Evolutionary conservation across 2,888 invertebrate genomes (phyloP).

Genomic region (Ypsolopha sequella): DNA sequence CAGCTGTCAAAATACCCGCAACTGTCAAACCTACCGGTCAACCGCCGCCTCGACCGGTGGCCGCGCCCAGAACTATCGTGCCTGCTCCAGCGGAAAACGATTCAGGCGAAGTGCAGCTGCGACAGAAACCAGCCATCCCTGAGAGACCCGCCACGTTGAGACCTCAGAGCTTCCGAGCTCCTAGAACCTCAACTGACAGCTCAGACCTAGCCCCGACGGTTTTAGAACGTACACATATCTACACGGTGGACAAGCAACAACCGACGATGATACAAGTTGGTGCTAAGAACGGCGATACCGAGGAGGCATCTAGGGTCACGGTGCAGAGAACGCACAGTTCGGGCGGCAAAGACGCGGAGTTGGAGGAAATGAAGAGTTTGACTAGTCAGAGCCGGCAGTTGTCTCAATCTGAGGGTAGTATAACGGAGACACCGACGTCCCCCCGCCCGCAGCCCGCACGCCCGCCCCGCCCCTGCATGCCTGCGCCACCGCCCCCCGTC

Average conservation of each 20-base stretch:
- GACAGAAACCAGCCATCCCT: slow-evolving; percentile 84
- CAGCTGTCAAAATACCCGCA: slow-evolving; percentile 17
- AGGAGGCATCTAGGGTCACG: slow-evolving; percentile 35
- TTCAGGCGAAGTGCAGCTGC: slow-evolving; percentile 60
- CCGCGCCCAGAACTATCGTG: slow-evolving; percentile 54
- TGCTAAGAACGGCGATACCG: slow-evolving; percentile 17
- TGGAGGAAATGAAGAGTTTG: slow-evolving; percentile 46
- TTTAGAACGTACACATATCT: slow-evolving; percentile 78
- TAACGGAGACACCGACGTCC: slow-evolving; percentile 60
- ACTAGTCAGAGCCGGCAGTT: slow-evolving; percentile 51
- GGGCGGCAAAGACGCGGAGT: slow-evolving; percentile 52
- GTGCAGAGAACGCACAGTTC: slow-evolving; percentile 62
- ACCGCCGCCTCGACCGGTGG: slow-evolving; percentile 62
- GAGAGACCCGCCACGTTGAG: slow-evolving; percentile 81
- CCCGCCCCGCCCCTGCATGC: slow-evolving; percentile 35
- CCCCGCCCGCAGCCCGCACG: slow-evolving; percentile 32
- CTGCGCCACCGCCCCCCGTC: slow-evolving; percentile 30
- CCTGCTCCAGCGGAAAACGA: slow-evolving; percentile 24
- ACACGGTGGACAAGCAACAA: slow-evolving; percentile 81
- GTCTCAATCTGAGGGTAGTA: slow-evolving; percentile 73
- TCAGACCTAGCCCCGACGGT: slow-evolving; percentile 44
- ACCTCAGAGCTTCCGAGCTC: slow-evolving; percentile 65
- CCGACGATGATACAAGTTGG: slow-evolving; percentile 77
- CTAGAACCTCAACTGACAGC: slow-evolving; percentile 33
- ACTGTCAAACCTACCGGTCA: slow-evolving; percentile 62